Evolutionary conservation across 2,888 invertebrate species (phyloP), one percentile per base, ranked within the genome.

Genomic region (Napeogenes inachia): DNA sequence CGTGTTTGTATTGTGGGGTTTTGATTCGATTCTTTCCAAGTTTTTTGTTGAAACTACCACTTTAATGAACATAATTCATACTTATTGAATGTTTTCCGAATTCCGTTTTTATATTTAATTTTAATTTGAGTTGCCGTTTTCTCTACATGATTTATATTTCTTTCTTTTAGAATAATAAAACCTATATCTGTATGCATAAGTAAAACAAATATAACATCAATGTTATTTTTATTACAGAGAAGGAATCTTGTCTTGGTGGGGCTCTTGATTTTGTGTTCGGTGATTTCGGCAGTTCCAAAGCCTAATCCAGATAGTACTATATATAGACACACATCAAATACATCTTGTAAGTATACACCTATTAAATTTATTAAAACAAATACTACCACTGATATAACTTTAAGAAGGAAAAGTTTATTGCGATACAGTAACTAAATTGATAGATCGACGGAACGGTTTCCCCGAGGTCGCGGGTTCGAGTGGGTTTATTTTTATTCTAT

Each of bases 311-410:
- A 72, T 61, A 63, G 70, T 10, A 63, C 64, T 6, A 68, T 50
- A 32, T 45, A 55, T 21, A 74, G 73, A 60, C 69, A 75, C 53
- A 68, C 71, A 35, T 68, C 72, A 32, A 74, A 74, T 65, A 64
- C 70, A 32, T 72, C 75, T 32, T 65, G 73, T 74, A 68, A 59
- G 73, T 70, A 61, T 53, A 35, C 35, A 35, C 35, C 6, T 4
- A 47, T 12, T 33, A 33, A 53, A 54, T 38, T 32, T 21, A 21
- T 21, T 21, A 21, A 21, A 21, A 21, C 21, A 21, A 21, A 21
- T 21, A 21, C 21, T 21, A 21, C 21, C 21, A 21, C 21, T 21
- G 21, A 21, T 21, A 21, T 21, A 21, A 21, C 21, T 21, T 21
- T 21, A 21, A 21, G 21, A 21, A 21, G 21, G 21, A 21, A 21